Percentiles rank a stretch among this genome's conserved stretches.
These are phyloP conservation scores for Geotrupes spiniger DNA, from an alignment of 2,888 invertebrate genomes.

Conservation along the genomic window DNA sequence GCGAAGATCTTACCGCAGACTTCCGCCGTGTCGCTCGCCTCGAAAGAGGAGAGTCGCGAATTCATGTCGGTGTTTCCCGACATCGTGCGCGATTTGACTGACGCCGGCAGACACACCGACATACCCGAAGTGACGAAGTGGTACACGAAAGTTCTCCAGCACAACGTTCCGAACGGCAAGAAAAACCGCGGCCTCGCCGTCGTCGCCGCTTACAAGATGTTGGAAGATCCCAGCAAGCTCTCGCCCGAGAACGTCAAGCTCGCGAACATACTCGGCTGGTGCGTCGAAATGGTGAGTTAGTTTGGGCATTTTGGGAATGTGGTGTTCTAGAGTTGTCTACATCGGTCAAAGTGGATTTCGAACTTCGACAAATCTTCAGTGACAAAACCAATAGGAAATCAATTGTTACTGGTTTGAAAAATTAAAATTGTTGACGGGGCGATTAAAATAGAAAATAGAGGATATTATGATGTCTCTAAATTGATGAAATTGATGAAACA, in stretches of 20 bases:
- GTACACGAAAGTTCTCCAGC: slow-evolving; percentile 82
- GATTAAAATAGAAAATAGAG: too few relatives aligned
- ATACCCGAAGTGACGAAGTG: slow-evolving; percentile 78
- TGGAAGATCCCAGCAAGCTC: slow-evolving; percentile 64
- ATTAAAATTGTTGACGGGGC: too few relatives aligned
- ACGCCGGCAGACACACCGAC: slow-evolving; percentile 70
- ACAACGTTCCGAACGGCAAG: slow-evolving; percentile 91
- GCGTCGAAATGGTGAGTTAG: slow-evolving; percentile 89
- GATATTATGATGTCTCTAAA: too few relatives aligned
- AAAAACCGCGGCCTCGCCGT: slow-evolving; percentile 75
- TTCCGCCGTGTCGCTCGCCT: slow-evolving; percentile 55
- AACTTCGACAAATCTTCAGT: too few relatives aligned
- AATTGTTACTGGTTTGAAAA: too few relatives aligned
- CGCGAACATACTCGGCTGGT: slow-evolving; percentile 90
- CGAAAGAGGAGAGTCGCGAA: slow-evolving; percentile 81
- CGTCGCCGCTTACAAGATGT: slow-evolving; percentile 71
- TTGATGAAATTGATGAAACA: too few relatives aligned
- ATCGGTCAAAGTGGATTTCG: too few relatives aligned
- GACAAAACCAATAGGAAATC: too few relatives aligned
- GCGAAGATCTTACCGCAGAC: slow-evolving; percentile 60
- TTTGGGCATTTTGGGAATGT: neutral
- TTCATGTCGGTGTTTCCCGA: slow-evolving; percentile 89
- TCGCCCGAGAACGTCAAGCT: slow-evolving; percentile 75
- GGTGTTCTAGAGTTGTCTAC: neutral
- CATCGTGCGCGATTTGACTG: slow-evolving; percentile 78